Evolutionary conservation across 2,113 vertebrate genomes (phyloP), one percentile per base, ranked within the genome.

Genomic region (Chaetodon auriga): DNA sequence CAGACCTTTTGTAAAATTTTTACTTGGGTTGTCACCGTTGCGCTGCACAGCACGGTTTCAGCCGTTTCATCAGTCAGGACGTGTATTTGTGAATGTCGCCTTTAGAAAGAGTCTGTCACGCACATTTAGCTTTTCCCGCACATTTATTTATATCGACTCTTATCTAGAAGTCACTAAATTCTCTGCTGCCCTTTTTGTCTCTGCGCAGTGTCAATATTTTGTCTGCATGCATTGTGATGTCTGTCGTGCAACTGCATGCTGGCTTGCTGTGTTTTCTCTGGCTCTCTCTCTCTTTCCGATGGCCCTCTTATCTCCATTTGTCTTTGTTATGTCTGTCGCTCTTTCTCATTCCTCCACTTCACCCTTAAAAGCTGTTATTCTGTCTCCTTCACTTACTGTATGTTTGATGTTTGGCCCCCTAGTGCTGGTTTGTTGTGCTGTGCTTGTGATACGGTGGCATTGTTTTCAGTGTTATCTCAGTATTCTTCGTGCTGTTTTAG

Each of bases 251-350:
- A 64, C 68, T 68, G 49, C 36, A 36, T 61, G 66, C 85, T 35
- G 69, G 66, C 36, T 81, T 38, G 57, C 79, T 45, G 45, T 49
- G 55, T 68, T 25, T 55, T 76, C 61, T 78, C 45, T 49, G 10
- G 66, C 64, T 73, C 45, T 48, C 9, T 57, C 38, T 63, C n/a
- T 62, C 25, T 74, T 49, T 41, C 58, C 15, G 23, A 60, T 54
- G 71, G n/a, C 58, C 57, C 78, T 85, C 38, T 87, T 84, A 80
- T 89, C 87, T 88, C 75, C 68, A n/a, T 71, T 82, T 66, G 71
- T 83, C 85, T 92, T 87, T 88, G 84, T 89, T 87, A 87, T 78
- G 58, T 88, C 86, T 89, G 79, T 83, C 76, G 13, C 60, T 49
- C 68, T 69, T 70, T 86, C 49, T 71, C 72, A 23, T 73, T 82